Evolutionary conservation across 2,797 vertebrate species (phyloP).

Genomic region (Lacerta viridis): DNA sequence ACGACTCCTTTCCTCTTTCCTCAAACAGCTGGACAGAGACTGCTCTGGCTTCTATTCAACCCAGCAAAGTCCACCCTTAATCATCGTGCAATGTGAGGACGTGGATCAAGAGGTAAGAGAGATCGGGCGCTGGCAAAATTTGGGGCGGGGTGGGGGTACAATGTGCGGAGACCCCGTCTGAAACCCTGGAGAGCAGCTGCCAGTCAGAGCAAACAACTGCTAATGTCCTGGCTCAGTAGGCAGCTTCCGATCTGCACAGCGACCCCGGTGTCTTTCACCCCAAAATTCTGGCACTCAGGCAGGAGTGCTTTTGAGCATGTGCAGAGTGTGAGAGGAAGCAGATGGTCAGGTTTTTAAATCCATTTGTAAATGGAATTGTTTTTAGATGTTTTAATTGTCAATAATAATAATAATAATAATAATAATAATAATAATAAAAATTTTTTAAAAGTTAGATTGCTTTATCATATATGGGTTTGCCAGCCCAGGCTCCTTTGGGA

Average conservation of each 20-base stretch:
- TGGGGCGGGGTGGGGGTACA: neutral
- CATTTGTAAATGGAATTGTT: no score
- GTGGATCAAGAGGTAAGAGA: neutral
- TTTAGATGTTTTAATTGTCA: no score
- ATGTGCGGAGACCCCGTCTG: neutral
- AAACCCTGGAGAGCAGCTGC: no score
- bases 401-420: no score
- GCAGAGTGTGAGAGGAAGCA: neutral
- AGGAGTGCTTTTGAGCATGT: neutral
- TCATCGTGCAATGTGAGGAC: constrained; percentile 9
- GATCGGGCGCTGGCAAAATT: fast-evolving
- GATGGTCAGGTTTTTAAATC: no score
- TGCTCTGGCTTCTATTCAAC: constrained; percentile 22
- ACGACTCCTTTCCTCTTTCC: no score
- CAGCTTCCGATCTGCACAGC: no score
- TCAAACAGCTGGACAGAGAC: neutral
- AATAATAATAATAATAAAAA: no score
- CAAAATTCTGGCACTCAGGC: neutral
- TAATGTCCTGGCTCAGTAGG: neutral
- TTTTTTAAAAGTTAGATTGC: no score
- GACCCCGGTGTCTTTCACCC: neutral
- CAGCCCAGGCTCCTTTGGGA: no score
- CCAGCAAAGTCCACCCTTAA: neutral
- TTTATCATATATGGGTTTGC: no score
- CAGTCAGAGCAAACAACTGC: fast-evolving